A percentile compares a stretch with the other conserved stretches of the same genome.
Evolutionary conservation across 2,888 invertebrate species (phyloP).

Genomic region (Caenorhabditis angaria): DNA sequence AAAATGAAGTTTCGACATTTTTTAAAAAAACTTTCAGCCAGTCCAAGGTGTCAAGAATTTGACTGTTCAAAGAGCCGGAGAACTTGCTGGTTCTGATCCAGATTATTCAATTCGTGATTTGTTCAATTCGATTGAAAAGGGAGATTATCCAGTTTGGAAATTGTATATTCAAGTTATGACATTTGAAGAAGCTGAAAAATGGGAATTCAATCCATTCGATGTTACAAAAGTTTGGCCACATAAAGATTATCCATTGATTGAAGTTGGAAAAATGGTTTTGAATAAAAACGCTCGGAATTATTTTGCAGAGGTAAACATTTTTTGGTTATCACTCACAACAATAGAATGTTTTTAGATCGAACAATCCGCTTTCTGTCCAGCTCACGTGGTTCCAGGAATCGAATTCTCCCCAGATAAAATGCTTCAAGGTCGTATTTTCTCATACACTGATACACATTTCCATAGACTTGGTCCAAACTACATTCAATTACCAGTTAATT

Average conservation of each 20-base stretch:
- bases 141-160: slow-evolving; percentile 75
- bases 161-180: slow-evolving; percentile 74
- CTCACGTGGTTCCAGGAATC: slow-evolving; percentile 72
- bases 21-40: slow-evolving; percentile 51
- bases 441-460: slow-evolving; percentile 87
- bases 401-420: slow-evolving; percentile 73
- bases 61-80: slow-evolving; percentile 54
- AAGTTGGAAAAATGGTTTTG: slow-evolving; percentile 70
- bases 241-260: slow-evolving; percentile 68
- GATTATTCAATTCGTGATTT: slow-evolving; percentile 74
- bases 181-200: slow-evolving; percentile 73
- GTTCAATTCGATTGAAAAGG: slow-evolving; percentile 73
- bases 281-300: slow-evolving; percentile 72
- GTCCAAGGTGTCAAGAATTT: slow-evolving; percentile 70
- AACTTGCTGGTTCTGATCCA: slow-evolving; percentile 69
- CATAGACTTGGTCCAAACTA: slow-evolving; percentile 91
- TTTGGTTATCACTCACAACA: not conserved
- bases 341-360: slow-evolving; percentile 48
- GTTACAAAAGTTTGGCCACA: slow-evolving; percentile 74
- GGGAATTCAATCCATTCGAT: slow-evolving; percentile 75
- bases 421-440: slow-evolving; percentile 75
- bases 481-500: slow-evolving; percentile 90
- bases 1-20: too few relatives aligned
- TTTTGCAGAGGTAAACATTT: slow-evolving; percentile 64
- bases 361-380: slow-evolving; percentile 71